phyloP scores from a whole-genome alignment of 2,797 vertebrate species.

The Ambastaia sidthimunki region DNA sequence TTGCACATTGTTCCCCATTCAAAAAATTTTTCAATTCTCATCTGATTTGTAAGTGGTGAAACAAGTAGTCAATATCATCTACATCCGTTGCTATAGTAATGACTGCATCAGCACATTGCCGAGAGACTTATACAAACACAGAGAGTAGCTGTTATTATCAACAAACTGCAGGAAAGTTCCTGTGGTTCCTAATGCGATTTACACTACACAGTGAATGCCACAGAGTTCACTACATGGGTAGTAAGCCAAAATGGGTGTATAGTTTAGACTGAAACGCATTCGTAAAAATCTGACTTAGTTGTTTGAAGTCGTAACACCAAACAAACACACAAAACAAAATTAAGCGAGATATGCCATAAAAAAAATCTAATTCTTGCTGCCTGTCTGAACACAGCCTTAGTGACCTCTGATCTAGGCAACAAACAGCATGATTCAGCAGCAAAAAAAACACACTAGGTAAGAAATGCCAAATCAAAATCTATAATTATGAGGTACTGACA shows the following conservation, averaged over 20 bases:
- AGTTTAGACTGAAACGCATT: neutral
- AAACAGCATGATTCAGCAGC: constrained; percentile 1
- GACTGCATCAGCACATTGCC: neutral
- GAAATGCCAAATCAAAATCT: neutral
- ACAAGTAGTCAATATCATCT: constrained; percentile 2
- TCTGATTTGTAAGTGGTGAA: neutral
- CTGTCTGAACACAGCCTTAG: neutral
- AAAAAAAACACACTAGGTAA: constrained; percentile 31
- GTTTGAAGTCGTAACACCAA: neutral
- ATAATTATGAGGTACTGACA: constrained; percentile 20
- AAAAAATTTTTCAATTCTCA: neutral
- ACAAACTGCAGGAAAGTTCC: neutral
- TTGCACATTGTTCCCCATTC: neutral
- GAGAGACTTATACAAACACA: neutral
- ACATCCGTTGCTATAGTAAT: constrained; percentile 28
- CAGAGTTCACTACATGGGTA: neutral
- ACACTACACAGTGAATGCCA: neutral
- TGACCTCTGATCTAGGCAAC: neutral
- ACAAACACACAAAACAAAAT: neutral
- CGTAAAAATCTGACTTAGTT: neutral
- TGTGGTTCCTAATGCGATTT: neutral
- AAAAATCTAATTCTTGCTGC: neutral
- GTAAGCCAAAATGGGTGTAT: neutral
- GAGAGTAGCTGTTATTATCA: neutral
- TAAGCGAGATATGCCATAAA: neutral